Conservation (phyloP, 2,888 invertebrate species). For the Cremastobaeus sp. region DNA sequence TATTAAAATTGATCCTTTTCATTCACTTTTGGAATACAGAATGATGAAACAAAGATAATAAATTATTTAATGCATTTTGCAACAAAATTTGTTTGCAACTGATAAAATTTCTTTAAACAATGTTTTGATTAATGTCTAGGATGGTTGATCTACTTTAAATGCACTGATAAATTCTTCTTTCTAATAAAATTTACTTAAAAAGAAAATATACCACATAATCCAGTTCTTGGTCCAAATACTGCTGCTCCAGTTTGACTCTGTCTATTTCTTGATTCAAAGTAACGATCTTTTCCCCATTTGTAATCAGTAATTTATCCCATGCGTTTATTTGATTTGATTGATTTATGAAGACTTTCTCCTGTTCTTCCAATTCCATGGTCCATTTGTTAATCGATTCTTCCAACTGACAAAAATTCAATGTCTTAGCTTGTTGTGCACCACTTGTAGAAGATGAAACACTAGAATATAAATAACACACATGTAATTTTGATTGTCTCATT, state of each 20-base stretch:
- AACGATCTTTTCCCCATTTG: slow-evolving; percentile 95
- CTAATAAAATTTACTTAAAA: too few species aligned
- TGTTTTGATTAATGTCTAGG: too few species aligned
- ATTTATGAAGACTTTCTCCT: slow-evolving; percentile 94
- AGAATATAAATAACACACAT: slow-evolving; percentile 38
- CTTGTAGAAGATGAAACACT: slow-evolving; percentile 73
- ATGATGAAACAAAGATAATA: too few species aligned
- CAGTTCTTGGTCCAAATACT: slow-evolving; percentile 92
- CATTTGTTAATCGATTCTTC: slow-evolving; percentile 97
- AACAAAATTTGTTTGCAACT: too few species aligned
- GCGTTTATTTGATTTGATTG: slow-evolving; percentile 97
- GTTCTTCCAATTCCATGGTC: slow-evolving; percentile 94
- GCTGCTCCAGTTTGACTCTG: slow-evolving; percentile 92
- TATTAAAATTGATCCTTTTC: too few species aligned
- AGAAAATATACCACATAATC: slow-evolving; percentile 86
- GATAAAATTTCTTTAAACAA: too few species aligned
- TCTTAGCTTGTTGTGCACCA: slow-evolving; percentile 75
- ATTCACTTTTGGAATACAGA: too few species aligned
- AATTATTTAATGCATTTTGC: too few species aligned
- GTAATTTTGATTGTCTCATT: slow-evolving; percentile 7
- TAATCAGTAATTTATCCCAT: slow-evolving; percentile 94
- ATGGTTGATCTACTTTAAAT: too few species aligned
- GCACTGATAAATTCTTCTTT: too few species aligned
- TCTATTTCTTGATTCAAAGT: slow-evolving; percentile 92
- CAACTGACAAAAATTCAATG: slow-evolving; percentile 89